Evolutionary conservation across 2,113 vertebrate species (phyloP), one percentile per base, ranked within the genome.

Genomic region (Oncorhynchus keta): DNA sequence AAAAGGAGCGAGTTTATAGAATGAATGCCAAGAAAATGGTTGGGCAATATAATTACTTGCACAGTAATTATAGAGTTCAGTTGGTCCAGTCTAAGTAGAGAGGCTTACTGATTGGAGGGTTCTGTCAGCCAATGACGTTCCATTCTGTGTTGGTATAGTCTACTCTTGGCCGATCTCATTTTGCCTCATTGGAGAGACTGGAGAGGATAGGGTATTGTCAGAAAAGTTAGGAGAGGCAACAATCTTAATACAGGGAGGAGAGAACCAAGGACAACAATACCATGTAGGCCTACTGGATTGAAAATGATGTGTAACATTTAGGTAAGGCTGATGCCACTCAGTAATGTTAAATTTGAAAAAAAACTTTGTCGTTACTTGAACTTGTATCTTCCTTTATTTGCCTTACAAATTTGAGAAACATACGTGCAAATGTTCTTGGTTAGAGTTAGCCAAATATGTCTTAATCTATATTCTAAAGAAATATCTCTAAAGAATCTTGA

Each of bases 11-110:
- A 64, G 18, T 81, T 78, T 87, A 83, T 76, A 88, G 85, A 55
- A 66, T 65, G 59, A 76, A 78, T 84, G 83, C 89, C 86, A 88
- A 88, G 75, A 81, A 61, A 75, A 78, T 86, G 82, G 83, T 78
- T 68, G 76, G 81, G 72, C 80, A 81, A 88, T 85, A 80, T 39
- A 84, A 81, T 83, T 84, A 87, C 82, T 79, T 84, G 74, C 79
- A 80, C 49, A 61, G 84, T 91, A 93, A 93, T 90, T 91, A 91
- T 76, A 92, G 86, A 81, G 13, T 51, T 51, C 14, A 51, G 85
- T 81, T 76, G 81, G 80, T 82, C 72, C 30, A 72, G 84, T 80
- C 81, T 86, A 78, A 82, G 86, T 74, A 80, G 81, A 82, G 83
- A 86, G 74, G 85, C 85, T 32, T 88, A 79, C 66, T 83, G 87